Conservation (phyloP, 2,797 vertebrate genomes). For the Hipposideros larvatus region DNA sequence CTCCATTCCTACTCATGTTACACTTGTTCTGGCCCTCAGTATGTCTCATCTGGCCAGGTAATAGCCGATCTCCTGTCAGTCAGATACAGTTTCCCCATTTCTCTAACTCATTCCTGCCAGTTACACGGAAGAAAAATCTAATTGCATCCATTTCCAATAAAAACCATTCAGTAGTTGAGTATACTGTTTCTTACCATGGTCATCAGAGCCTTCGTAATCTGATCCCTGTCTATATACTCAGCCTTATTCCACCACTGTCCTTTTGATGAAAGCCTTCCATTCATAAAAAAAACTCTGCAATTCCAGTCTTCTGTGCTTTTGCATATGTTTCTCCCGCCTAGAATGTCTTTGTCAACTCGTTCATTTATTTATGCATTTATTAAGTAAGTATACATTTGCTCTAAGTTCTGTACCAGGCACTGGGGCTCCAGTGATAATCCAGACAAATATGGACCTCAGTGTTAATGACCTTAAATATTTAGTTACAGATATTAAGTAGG, state of each 20-base stretch:
- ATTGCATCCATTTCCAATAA: not conserved
- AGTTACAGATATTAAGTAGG: not conserved
- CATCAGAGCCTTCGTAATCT: not conserved
- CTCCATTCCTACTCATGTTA: not conserved
- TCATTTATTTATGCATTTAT: not conserved
- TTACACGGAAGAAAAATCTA: not conserved
- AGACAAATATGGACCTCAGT: not conserved
- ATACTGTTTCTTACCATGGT: not conserved
- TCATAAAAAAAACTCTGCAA: not conserved
- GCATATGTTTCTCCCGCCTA: not conserved
- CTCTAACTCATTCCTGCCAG: not conserved
- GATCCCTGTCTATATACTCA: fast-evolving
- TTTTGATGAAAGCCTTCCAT: not conserved
- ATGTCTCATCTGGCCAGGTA: not conserved
- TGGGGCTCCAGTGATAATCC: not conserved
- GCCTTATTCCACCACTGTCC: not conserved
- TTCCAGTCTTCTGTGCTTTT: not conserved
- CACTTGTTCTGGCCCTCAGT: fast-evolving
- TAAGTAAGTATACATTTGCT: not conserved
- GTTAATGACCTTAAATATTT: not conserved
- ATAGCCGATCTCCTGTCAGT: not conserved
- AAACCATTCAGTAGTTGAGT: not conserved
- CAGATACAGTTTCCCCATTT: not conserved
- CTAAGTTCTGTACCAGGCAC: fast-evolving
- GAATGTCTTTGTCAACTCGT: not conserved